Evolutionary conservation across 2,113 vertebrate genomes (phyloP).

Genomic region (Laticauda laticaudata): DNA sequence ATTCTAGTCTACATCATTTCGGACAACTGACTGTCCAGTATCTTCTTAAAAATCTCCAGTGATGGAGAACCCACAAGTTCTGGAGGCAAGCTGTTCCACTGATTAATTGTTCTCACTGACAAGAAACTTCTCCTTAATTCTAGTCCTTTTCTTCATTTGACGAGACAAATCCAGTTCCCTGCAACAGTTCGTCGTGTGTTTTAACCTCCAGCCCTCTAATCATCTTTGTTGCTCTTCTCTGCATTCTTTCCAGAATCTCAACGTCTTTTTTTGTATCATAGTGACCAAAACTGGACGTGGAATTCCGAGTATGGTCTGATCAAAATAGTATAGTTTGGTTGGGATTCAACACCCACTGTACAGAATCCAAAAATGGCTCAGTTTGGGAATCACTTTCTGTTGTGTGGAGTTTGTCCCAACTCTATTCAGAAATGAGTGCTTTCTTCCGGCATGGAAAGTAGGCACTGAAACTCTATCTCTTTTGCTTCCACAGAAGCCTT

Average conservation of each 20-base stretch:
- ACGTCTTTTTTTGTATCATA: neutral
- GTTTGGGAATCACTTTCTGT: neutral
- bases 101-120: neutral
- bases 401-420: neutral
- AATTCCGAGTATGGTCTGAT: neutral
- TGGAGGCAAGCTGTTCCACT: no score
- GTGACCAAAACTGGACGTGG: neutral
- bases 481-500: neutral
- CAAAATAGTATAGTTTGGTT: neutral
- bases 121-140: neutral
- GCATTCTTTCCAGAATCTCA: neutral
- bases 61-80: neutral
- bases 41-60: neutral
- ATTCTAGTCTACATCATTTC: no score
- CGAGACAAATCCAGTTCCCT: neutral
- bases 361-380: neutral
- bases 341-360: neutral
- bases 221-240: neutral
- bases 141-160: neutral
- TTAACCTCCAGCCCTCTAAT: neutral
- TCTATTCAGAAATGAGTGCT: neutral
- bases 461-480: neutral
- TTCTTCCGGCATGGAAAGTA: neutral
- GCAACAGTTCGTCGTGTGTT: neutral
- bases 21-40: neutral